Percentiles rank a stretch among this genome's conserved stretches.
Evolutionary conservation across 2,888 invertebrate species (phyloP).

Genomic region (Xestoiulus laeticollis): DNA sequence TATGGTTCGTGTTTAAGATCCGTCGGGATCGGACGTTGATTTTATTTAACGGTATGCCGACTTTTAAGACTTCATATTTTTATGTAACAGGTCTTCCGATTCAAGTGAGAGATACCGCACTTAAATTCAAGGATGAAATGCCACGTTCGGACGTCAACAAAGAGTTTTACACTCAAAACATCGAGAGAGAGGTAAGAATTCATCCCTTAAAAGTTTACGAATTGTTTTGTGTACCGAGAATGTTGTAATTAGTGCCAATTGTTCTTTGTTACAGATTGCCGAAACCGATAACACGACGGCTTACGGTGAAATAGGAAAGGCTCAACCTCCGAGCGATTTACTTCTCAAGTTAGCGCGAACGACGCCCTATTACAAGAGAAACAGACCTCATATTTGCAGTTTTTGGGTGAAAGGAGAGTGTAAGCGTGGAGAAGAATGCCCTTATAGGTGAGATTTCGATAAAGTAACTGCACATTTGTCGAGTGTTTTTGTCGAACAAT

Average conservation of each 20-base stretch:
- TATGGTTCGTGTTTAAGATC: constrained; percentile 71
- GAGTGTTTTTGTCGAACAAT: not conserved
- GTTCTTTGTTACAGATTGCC: constrained; percentile 61
- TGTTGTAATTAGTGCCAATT: not conserved
- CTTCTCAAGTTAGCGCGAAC: constrained; percentile 88
- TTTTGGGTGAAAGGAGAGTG: constrained; percentile 99
- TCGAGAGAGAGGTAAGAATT: constrained; percentile 77
- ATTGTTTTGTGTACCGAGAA: not conserved
- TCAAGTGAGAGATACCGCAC: constrained; percentile 85
- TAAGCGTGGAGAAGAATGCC: constrained; percentile 94
- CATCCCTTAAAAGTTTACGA: not conserved
- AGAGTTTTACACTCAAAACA: constrained; percentile 91
- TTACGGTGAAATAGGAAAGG: constrained; percentile 67
- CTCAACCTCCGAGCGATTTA: constrained; percentile 81
- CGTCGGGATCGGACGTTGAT: not conserved
- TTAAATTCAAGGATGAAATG: constrained; percentile 88
- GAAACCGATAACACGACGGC: constrained; percentile 65
- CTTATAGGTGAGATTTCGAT: constrained; percentile 72
- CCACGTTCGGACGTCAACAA: constrained; percentile 95
- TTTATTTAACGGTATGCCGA: not conserved
- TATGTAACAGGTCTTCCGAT: constrained; percentile 69
- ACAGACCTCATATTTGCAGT: constrained; percentile 94
- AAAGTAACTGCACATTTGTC: no score
- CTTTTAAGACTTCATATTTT: constrained; percentile 49
- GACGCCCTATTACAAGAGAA: constrained; percentile 93